A percentile compares a stretch with the other conserved stretches of the same genome.
Conservation (phyloP, 1,140 invertebrate genomes). For the Drosophila sucinea region DNA sequence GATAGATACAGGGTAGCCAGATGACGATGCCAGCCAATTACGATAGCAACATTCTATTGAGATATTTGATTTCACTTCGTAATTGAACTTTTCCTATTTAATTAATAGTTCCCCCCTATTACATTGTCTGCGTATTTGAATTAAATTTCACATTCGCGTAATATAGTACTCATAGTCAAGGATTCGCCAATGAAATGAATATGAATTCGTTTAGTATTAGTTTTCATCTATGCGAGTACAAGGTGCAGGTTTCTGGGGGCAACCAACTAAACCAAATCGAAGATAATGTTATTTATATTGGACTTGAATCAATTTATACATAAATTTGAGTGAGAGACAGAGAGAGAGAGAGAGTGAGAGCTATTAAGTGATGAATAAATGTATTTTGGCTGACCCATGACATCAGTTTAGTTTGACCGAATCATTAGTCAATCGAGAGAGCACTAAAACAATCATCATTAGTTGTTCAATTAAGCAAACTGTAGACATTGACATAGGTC, state of each 20-base stretch:
- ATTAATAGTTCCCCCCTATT: not conserved
- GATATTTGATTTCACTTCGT: not conserved
- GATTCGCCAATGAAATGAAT: not conserved
- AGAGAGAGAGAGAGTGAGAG: not conserved
- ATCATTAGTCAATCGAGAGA: not conserved
- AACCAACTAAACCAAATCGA: no score
- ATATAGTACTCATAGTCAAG: not conserved
- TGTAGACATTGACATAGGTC: conserved; percentile 2
- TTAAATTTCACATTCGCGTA: not conserved
- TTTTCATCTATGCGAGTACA: not conserved
- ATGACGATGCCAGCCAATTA: no score
- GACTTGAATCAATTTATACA: not conserved
- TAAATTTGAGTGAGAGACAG: not conserved
- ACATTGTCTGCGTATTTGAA: not conserved
- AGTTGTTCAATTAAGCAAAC: conserved; percentile 6
- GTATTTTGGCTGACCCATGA: not conserved
- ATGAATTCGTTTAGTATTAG: not conserved
- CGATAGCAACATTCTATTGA: not conserved
- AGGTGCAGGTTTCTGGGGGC: no score
- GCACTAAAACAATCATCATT: conserved; percentile 3
- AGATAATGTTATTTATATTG: not conserved
- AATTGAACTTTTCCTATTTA: not conserved
- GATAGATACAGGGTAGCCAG: no score
- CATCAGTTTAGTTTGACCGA: not conserved
- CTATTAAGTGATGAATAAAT: conserved; percentile 1